Evolutionary conservation across 2,113 vertebrate genomes (phyloP).

Genomic region (Apaloderma vittatum): DNA sequence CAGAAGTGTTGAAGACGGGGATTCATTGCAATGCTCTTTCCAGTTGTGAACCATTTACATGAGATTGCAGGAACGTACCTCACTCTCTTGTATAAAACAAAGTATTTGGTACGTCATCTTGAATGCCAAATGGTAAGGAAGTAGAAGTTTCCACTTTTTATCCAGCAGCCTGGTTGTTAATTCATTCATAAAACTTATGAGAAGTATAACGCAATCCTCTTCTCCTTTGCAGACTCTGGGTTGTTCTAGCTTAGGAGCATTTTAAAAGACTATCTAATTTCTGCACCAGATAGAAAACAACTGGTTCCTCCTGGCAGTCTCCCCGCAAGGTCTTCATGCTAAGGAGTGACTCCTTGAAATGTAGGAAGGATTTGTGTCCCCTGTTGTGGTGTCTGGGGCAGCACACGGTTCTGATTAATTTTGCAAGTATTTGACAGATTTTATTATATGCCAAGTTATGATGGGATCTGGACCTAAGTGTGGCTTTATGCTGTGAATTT

Average conservation of each 20-base stretch:
- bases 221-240: neutral
- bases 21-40: neutral
- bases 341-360: fast-evolving
- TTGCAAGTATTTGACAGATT: neutral
- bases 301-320: neutral
- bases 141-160: neutral
- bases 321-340: neutral
- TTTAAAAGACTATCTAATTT: neutral
- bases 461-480: neutral
- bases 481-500: neutral
- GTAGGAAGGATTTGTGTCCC: neutral
- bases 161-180: neutral
- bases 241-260: neutral
- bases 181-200: neutral
- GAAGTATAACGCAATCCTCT: neutral
- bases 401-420: neutral
- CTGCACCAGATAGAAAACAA: fast-evolving
- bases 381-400: neutral
- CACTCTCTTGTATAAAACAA: neutral
- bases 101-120: neutral
- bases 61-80: neutral
- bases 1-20: neutral
- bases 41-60: neutral
- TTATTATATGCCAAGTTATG: neutral
- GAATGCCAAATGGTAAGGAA: neutral